phyloP scores from a whole-genome alignment of 2,888 invertebrate genomes.

The Nomada fucata region DNA sequence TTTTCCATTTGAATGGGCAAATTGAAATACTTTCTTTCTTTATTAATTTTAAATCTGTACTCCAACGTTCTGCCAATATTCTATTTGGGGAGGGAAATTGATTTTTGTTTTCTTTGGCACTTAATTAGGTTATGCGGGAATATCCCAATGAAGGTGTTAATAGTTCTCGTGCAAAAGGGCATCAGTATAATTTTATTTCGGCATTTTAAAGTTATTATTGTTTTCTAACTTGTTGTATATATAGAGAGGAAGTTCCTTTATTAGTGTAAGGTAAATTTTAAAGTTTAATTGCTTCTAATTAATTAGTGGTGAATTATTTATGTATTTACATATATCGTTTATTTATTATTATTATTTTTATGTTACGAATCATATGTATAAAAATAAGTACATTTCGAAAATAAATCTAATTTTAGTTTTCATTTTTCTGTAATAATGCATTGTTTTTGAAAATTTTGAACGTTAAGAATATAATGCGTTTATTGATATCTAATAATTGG shows the following conservation, averaged over 20 bases:
- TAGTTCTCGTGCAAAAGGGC: no score
- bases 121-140: slow-evolving; percentile 32
- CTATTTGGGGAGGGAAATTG: neutral
- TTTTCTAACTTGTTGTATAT: neutral
- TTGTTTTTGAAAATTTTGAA: neutral
- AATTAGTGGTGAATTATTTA: neutral
- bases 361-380: no score
- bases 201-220: neutral
- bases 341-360: neutral
- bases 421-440: neutral
- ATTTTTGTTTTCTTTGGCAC: neutral
- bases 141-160: neutral
- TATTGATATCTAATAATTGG: neutral
- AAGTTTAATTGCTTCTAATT: neutral
- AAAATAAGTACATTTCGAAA: no score
- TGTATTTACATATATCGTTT: neutral
- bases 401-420: neutral
- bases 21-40: neutral
- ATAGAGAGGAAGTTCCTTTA: neutral
- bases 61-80: neutral
- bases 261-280: neutral
- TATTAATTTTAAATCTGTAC: neutral
- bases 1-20: no score
- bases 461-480: neutral
- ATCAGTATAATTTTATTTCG: no score